Percentiles rank a stretch among this genome's conserved stretches.
These are phyloP conservation scores for Exocentrus adspersus DNA, from an alignment of 2,888 invertebrate genomes.

Conservation along the genomic window DNA sequence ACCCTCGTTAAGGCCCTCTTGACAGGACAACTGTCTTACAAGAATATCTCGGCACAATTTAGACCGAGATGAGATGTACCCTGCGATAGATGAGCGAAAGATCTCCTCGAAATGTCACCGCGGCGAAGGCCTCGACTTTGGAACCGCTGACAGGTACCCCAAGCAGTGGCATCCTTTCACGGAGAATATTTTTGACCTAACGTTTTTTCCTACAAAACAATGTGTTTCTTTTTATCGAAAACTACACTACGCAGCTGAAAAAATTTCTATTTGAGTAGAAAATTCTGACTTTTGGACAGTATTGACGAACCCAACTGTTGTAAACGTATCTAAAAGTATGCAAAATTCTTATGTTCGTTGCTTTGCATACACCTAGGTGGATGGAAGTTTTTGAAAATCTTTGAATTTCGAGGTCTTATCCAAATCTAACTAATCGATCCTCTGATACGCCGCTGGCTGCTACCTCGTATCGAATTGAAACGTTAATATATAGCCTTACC, in stretches of 20 bases:
- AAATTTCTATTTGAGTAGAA: too few relatives aligned
- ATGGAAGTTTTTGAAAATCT: background rate
- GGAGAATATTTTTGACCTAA: background rate
- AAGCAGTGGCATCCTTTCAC: constrained; percentile 13
- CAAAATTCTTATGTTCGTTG: too few relatives aligned
- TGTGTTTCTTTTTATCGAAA: too few relatives aligned
- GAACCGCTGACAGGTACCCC: constrained; percentile 23
- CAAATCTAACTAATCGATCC: too few relatives aligned
- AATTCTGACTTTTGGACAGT: too few relatives aligned
- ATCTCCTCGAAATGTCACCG: constrained; percentile 25
- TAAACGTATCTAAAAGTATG: too few relatives aligned
- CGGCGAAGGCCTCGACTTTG: too few relatives aligned
- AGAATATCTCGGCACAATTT: constrained; percentile 42
- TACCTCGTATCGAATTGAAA: constrained; percentile 23
- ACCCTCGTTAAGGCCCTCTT: constrained; percentile 55
- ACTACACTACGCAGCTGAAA: too few relatives aligned
- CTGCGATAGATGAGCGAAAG: constrained; percentile 33
- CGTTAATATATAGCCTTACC: constrained; percentile 27
- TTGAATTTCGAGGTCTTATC: too few relatives aligned
- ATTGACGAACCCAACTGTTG: too few relatives aligned
- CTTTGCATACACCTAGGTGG: too few relatives aligned
- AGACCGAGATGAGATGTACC: constrained; percentile 36
- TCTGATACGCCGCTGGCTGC: constrained; percentile 7
- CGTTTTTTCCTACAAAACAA: too few relatives aligned
- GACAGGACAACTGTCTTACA: constrained; percentile 50